Evolutionary conservation across 2,113 vertebrate species (phyloP).

Genomic region (Thunnus maccoyii): DNA sequence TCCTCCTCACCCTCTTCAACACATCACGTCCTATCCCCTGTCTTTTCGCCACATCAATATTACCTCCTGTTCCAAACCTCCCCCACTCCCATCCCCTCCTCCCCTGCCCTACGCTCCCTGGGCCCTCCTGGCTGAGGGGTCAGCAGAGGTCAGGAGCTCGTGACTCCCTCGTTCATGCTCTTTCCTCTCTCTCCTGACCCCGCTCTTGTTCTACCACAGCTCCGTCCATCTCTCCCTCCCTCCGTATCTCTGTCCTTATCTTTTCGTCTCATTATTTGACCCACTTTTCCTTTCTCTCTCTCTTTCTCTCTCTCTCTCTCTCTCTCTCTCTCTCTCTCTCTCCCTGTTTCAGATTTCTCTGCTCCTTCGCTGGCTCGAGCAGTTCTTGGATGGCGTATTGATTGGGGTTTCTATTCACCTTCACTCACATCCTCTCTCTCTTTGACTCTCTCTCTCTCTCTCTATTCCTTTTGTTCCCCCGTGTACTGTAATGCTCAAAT

Average conservation of each 20-base stretch:
- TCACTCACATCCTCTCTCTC: conserved; percentile 62
- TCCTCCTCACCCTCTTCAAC: conserved; percentile 15
- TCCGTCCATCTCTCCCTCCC: conserved; percentile 28
- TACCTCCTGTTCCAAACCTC: conserved; percentile 37
- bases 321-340: conserved; percentile 2
- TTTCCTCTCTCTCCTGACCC: conserved; percentile 40
- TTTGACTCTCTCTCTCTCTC: conserved; percentile 34
- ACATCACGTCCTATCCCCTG: conserved; percentile 21
- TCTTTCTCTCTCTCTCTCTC: conserved; percentile 10
- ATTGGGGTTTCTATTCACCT: conserved; percentile 82
- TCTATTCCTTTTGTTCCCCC: conserved; percentile 69
- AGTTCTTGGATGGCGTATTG: conserved; percentile 77
- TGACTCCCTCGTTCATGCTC: conserved; percentile 40
- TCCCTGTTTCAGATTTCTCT: conserved; percentile 37
- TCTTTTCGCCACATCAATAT: conserved; percentile 63
- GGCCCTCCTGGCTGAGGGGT: conserved; percentile 54
- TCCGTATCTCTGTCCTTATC: conserved; percentile 33
- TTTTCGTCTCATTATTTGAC: conserved; percentile 71
- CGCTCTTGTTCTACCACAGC: conserved; percentile 8
- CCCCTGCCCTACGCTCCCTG: conserved; percentile 25
- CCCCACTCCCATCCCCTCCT: conserved; percentile 27
- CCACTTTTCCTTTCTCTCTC: conserved; percentile 65
- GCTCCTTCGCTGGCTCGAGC: conserved; percentile 57
- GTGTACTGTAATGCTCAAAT: conserved; percentile 76
- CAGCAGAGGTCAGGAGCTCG: conserved; percentile 63